Evolutionary conservation across 2,888 invertebrate genomes (phyloP).

Genomic region (Dugesia japonica): DNA sequence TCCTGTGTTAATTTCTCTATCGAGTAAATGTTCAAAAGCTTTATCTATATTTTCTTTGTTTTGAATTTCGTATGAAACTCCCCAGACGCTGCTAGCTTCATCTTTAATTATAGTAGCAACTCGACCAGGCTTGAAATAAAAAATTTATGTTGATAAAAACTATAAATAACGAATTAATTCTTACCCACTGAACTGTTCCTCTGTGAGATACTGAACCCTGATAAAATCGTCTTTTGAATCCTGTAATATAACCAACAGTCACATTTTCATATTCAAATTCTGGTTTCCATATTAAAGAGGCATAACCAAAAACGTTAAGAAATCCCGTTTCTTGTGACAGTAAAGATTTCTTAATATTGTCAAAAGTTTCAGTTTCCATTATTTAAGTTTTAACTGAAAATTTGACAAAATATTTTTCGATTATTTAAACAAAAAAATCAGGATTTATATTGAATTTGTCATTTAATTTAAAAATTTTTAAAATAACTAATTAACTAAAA

Average conservation of each 20-base stretch:
- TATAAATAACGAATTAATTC: no score
- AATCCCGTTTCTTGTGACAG: no score
- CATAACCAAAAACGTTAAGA: conserved; percentile 49
- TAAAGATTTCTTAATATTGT: no score
- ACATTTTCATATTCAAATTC: conserved; percentile 43
- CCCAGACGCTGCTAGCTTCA: background rate
- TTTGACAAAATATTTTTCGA: no score
- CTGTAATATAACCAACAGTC: conserved; percentile 42
- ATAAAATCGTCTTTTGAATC: conserved; percentile 47
- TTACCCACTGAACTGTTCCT: conserved; percentile 38
- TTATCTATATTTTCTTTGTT: background rate
- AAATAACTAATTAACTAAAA: no score
- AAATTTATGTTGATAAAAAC: no score
- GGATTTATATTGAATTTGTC: no score
- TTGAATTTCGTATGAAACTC: background rate
- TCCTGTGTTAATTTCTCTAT: background rate
- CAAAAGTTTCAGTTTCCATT: no score
- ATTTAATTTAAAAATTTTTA: no score
- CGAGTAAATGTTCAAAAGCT: background rate
- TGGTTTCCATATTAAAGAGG: conserved; percentile 48
- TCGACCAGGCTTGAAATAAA: background rate
- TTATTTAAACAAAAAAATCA: no score
- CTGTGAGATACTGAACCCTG: conserved; percentile 48
- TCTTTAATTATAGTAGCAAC: background rate
- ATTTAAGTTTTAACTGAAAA: no score